Conservation (phyloP, 2,888 invertebrate genomes). For the Leistus spinibarbis region DNA sequence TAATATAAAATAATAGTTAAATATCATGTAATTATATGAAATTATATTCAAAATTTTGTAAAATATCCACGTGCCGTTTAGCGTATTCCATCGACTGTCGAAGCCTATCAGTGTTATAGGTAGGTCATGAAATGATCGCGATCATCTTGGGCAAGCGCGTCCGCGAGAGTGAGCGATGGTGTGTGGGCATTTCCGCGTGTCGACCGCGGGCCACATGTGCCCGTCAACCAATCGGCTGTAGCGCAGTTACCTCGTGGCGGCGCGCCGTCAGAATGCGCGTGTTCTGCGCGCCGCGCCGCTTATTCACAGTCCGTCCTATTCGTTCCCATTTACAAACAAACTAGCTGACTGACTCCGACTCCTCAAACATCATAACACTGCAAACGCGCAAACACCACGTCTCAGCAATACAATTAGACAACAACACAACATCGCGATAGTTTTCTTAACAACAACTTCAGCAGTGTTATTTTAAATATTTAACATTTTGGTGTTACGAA, state of each 20-base stretch:
- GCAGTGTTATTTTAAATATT: not conserved
- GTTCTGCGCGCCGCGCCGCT: constrained; percentile 16
- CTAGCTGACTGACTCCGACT: not conserved
- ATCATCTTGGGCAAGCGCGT: not conserved
- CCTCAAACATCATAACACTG: not conserved
- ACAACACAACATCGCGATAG: not conserved
- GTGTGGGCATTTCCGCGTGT: constrained; percentile 34
- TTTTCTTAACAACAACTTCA: not conserved
- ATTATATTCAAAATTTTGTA: too few species aligned
- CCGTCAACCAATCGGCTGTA: constrained; percentile 9
- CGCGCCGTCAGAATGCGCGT: constrained; percentile 5
- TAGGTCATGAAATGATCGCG: not conserved
- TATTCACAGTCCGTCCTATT: constrained; percentile 8
- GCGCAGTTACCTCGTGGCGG: not conserved
- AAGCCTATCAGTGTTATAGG: not conserved
- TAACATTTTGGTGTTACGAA: not conserved
- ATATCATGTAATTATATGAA: not conserved
- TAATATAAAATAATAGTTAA: too few species aligned
- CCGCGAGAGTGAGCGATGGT: constrained; percentile 10
- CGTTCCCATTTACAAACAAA: constrained; percentile 4
- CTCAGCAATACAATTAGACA: not conserved
- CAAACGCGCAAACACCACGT: not conserved
- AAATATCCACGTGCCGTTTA: too few species aligned
- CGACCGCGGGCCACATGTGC: constrained; percentile 25
- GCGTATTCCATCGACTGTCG: too few species aligned